A percentile compares a stretch with the other conserved stretches of the same genome.
Evolutionary conservation across 1,140 invertebrate genomes (phyloP).

Genomic region (Plectrocnemia conspersa): DNA sequence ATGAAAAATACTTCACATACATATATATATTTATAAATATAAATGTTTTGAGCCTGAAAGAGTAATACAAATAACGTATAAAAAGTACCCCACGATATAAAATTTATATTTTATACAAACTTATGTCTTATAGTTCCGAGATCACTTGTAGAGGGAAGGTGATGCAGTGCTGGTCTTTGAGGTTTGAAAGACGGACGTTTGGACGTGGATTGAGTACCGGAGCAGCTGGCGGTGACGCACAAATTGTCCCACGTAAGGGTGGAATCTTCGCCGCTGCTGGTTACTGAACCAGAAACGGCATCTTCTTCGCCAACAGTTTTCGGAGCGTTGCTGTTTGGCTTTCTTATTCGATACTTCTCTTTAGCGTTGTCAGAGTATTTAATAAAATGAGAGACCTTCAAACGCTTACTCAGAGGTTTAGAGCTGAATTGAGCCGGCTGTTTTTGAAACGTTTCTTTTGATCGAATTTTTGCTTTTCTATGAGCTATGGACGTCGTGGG

Average conservation of each 20-base stretch:
- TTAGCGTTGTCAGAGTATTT: conserved; percentile 31
- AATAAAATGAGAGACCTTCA: conserved; percentile 31
- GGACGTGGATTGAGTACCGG: not conserved
- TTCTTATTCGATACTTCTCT: conserved; percentile 29
- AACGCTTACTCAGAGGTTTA: conserved; percentile 24
- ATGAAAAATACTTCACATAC: too few species aligned
- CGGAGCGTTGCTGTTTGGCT: not conserved
- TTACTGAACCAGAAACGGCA: conserved; percentile 7
- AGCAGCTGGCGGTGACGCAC: not conserved
- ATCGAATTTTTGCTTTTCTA: conserved; percentile 12
- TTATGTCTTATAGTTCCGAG: conserved; percentile 17
- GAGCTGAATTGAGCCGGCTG: conserved; percentile 22
- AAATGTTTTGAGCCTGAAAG: too few species aligned
- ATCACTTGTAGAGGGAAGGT: conserved; percentile 15
- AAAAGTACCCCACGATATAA: too few species aligned
- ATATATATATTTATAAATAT: too few species aligned
- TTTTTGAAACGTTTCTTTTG: conserved; percentile 30
- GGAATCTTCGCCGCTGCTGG: conserved; percentile 13
- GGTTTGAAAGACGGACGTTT: conserved; percentile 3
- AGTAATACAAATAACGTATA: too few species aligned
- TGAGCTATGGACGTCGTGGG: conserved; percentile 9
- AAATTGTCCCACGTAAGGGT: conserved; percentile 9
- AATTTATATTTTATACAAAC: conserved; percentile 17
- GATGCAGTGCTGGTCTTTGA: conserved; percentile 16
- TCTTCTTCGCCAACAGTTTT: conserved; percentile 2